phyloP scores from a whole-genome alignment of 2,797 vertebrate species.

The Hoplostethus mediterraneus region DNA sequence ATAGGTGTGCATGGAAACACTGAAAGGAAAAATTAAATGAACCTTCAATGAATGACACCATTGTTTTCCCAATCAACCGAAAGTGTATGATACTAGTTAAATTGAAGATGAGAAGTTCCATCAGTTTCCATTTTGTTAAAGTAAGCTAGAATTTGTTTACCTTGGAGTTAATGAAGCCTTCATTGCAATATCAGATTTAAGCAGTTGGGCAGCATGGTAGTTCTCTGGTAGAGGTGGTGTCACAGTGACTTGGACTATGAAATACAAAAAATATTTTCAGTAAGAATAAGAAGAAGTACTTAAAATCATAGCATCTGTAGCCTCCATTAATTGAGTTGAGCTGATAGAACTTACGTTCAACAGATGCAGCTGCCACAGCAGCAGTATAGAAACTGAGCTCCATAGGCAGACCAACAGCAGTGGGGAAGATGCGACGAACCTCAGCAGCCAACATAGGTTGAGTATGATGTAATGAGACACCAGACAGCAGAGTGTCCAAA shows the following conservation, averaged over 20 bases:
- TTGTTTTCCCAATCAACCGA: background rate
- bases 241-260: conserved; percentile 78
- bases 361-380: conserved; percentile 75
- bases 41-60: background rate
- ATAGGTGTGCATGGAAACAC: conserved; percentile 83
- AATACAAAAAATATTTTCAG: conserved; percentile 23
- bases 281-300: background rate
- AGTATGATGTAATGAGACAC: conserved; percentile 68
- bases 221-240: conserved; percentile 79
- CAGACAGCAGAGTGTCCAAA: conserved; percentile 71
- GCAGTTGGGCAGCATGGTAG: conserved; percentile 76
- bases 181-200: conserved; percentile 83
- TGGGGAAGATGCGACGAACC: conserved; percentile 84
- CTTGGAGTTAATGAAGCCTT: conserved; percentile 78
- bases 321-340: background rate
- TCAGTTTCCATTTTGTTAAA: background rate
- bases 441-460: conserved; percentile 84
- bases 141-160: conserved; percentile 62
- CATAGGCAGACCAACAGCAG: conserved; percentile 84
- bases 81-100: background rate
- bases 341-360: conserved; percentile 69
- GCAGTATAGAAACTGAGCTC: conserved; percentile 84
- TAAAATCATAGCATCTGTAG: background rate
- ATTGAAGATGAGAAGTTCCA: background rate
- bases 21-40: conserved; percentile 66